phyloP scores from a whole-genome alignment of 2,113 vertebrate genomes.

The Panthera leo region DNA sequence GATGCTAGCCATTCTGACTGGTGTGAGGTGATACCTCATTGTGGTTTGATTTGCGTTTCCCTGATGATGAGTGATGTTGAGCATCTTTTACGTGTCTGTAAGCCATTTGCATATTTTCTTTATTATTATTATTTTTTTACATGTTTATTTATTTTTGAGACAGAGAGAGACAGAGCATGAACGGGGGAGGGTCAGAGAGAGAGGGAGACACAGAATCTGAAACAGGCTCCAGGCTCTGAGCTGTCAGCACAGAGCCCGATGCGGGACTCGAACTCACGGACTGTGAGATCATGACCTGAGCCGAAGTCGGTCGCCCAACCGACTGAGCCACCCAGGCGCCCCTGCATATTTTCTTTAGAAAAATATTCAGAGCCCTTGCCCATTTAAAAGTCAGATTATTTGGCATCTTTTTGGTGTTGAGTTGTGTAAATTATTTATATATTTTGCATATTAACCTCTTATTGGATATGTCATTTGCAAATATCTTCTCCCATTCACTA shows the following conservation, averaged over 20 bases:
- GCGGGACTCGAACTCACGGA: too few relatives aligned
- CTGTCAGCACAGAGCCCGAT: too few relatives aligned
- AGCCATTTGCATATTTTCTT: not conserved
- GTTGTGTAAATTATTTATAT: not conserved
- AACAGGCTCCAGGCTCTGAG: too few relatives aligned
- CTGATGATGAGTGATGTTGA: not conserved
- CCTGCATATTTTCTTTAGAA: not conserved
- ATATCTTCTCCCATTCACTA: not conserved
- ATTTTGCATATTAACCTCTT: not conserved
- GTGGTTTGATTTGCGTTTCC: not conserved
- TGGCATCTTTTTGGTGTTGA: not conserved
- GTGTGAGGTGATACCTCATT: not conserved
- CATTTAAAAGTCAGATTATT: not conserved
- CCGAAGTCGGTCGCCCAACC: too few relatives aligned
- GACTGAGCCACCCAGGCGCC: too few relatives aligned
- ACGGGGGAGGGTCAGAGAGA: too few relatives aligned
- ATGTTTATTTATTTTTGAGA: too few relatives aligned
- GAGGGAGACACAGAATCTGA: too few relatives aligned
- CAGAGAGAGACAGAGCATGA: too few relatives aligned
- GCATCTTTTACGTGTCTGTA: not conserved
- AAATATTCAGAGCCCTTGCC: not conserved
- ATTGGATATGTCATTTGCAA: not conserved
- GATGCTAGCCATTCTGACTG: not conserved
- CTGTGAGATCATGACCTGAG: too few relatives aligned
- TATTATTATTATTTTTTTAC: not conserved